A percentile compares a stretch with the other conserved stretches of the same genome.
Evolutionary conservation across 2,888 invertebrate genomes (phyloP).

Genomic region (Pemphredon lugubris): DNA sequence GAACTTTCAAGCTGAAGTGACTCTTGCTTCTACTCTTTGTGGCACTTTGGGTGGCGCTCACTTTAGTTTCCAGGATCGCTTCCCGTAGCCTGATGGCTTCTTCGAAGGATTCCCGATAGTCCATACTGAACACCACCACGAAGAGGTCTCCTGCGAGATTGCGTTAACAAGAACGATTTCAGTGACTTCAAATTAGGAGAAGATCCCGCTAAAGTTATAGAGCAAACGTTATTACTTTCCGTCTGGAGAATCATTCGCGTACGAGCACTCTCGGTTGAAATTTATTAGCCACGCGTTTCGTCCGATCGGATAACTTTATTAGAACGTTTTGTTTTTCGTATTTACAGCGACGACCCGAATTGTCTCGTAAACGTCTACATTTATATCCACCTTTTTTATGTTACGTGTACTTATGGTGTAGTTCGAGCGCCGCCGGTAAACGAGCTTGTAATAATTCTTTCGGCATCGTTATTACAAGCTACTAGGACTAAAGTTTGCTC

Average conservation of each 20-base stretch:
- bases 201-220: too few species aligned
- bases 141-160: slow-evolving; percentile 87
- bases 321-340: too few species aligned
- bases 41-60: slow-evolving; percentile 85
- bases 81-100: slow-evolving; percentile 91
- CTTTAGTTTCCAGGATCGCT: slow-evolving; percentile 92
- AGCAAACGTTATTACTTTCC: too few species aligned
- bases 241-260: too few species aligned
- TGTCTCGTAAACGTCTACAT: too few species aligned
- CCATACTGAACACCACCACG: slow-evolving; percentile 92
- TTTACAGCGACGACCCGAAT: too few species aligned
- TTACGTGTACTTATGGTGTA: too few species aligned
- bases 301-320: too few species aligned
- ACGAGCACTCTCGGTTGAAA: too few species aligned
- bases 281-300: too few species aligned
- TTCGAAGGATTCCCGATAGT: slow-evolving; percentile 91
- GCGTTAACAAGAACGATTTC: neutral
- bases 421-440: too few species aligned
- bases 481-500: neutral
- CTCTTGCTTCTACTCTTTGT: slow-evolving; percentile 85
- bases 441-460: neutral
- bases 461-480: neutral
- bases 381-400: too few species aligned
- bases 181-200: neutral
- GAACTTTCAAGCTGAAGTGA: slow-evolving; percentile 84